Conservation (phyloP, 35 echinoderm and acorn worm species). For the Heliocidaris erythrogramma region DNA sequence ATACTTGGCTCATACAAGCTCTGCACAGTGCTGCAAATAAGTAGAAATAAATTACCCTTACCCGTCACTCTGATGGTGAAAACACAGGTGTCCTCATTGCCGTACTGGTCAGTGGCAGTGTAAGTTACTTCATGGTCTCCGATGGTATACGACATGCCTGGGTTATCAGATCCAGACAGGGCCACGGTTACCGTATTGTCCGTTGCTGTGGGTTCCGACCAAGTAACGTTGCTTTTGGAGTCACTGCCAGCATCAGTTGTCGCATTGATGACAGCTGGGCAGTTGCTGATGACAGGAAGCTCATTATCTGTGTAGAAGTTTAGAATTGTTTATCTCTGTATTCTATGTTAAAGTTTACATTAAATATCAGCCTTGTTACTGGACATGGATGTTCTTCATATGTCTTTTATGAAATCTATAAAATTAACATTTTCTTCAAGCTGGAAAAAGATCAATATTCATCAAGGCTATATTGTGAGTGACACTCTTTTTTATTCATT, state of each 20-base stretch:
- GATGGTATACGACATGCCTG: slow-evolving; percentile 22
- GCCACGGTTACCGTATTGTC: slow-evolving; percentile 56
- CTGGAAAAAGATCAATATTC: background rate
- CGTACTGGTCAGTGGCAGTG: slow-evolving; percentile 34
- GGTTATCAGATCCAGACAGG: background rate
- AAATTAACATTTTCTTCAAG: background rate
- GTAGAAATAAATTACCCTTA: background rate
- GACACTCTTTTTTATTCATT: background rate
- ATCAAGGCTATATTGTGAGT: too few relatives aligned
- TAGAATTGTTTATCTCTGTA: too few relatives aligned
- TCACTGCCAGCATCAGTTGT: slow-evolving; percentile 38
- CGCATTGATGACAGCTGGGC: slow-evolving; percentile 53
- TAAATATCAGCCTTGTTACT: too few relatives aligned
- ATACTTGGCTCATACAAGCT: too few relatives aligned
- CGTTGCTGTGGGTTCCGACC: slow-evolving; percentile 49
- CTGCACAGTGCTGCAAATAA: background rate
- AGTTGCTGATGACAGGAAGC: slow-evolving; percentile 52
- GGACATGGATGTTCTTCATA: too few relatives aligned
- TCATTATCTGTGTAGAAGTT: slow-evolving; percentile 26
- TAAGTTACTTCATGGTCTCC: slow-evolving; percentile 59
- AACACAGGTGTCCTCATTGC: slow-evolving; percentile 46
- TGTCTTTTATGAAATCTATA: background rate
- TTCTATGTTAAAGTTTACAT: too few relatives aligned
- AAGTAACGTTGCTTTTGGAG: background rate
- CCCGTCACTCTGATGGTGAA: slow-evolving; percentile 62